phyloP scores from a whole-genome alignment of 1,140 invertebrate species.

The Rhagoletis zephyria region DNA sequence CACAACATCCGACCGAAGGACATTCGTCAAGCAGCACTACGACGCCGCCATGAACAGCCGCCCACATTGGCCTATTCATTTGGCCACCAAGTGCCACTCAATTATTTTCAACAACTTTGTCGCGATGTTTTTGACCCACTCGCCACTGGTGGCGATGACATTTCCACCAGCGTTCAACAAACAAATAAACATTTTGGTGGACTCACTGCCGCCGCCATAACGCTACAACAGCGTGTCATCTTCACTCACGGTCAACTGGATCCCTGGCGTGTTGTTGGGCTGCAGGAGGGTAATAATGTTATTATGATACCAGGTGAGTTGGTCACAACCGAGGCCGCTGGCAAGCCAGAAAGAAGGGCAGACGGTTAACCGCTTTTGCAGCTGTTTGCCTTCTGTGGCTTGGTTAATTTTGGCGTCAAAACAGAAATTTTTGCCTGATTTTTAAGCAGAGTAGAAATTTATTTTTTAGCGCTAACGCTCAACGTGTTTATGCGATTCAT shows the following conservation, averaged over 20 bases:
- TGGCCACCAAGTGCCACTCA: conserved; percentile 75
- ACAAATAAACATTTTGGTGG: conserved; percentile 78
- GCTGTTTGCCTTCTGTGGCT: not conserved
- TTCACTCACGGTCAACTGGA: conserved; percentile 80
- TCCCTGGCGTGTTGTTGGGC: conserved; percentile 75
- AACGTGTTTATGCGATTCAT: not conserved
- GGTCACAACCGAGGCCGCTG: not conserved
- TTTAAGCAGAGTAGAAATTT: not conserved
- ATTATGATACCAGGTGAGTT: conserved; percentile 62
- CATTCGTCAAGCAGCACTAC: not conserved
- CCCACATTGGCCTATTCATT: conserved; percentile 72
- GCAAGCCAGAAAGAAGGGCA: not conserved
- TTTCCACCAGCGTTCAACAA: not conserved
- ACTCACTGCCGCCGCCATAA: conserved; percentile 25
- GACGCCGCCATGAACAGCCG: conserved; percentile 1
- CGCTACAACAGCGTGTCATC: conserved; percentile 75
- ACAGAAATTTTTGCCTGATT: not conserved
- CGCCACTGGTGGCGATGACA: not conserved
- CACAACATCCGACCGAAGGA: conserved; percentile 72
- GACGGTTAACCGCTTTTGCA: not conserved
- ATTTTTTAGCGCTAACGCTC: not conserved
- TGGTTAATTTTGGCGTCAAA: not conserved
- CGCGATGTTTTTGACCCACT: conserved; percentile 77
- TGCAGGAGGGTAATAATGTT: conserved; percentile 63
- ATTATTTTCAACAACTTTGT: conserved; percentile 78